Base-by-base conservation (phyloP, 2,797 vertebrate species). In the Ptychobarbus kaznakovi region DNA sequence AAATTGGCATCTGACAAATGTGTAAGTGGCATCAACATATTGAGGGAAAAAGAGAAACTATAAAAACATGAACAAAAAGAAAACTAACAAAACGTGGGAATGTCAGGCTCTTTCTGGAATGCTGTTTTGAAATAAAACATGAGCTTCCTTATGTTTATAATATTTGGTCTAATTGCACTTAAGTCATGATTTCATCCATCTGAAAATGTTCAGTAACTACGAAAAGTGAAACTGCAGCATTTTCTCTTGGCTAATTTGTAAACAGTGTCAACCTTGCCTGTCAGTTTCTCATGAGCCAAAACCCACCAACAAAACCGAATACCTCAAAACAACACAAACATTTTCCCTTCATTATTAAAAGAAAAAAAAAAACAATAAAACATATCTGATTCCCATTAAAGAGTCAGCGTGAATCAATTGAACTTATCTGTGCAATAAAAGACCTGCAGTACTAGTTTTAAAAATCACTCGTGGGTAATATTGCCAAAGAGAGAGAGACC, bases 161-260 rank as follows among this genome's bases (percentile, higher is more conserved):
- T 86, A 89, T 75, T 88, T 91, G 90, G 84, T 94, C 92, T 95
- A 96, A 96, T 96, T 96, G 96, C 95, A 96, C 95, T 96, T 96
- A 80, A 88, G 82, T 93, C 87, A 90, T 10, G 82, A 87, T 93
- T 91, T 91, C 85, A 91, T 86, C 87, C 68, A 87, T 93, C 91
- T 89, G 69, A 85, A 86, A 86, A 89, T 89, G 84, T 66, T 89
- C 77, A 89, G 81, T 88, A 87, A 92, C 86, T 74, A 89, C 87
- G 76, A 68, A 88, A 75, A 89, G 92, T 89, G 83, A 93, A 94
- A 93, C 92, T 93, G 94, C 95, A 96, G 95, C 95, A 95, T 94
- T 94, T 87, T 89, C 61, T 91, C 88, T 92, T 92, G 91, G 94
- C 93, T 94, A 90, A 93, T 93, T 92, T 95, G 96, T 96, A 95